Percentiles rank a stretch among this genome's conserved stretches.
Conservation (phyloP, 2,797 vertebrate genomes). For the Clarias pachynema region DNA sequence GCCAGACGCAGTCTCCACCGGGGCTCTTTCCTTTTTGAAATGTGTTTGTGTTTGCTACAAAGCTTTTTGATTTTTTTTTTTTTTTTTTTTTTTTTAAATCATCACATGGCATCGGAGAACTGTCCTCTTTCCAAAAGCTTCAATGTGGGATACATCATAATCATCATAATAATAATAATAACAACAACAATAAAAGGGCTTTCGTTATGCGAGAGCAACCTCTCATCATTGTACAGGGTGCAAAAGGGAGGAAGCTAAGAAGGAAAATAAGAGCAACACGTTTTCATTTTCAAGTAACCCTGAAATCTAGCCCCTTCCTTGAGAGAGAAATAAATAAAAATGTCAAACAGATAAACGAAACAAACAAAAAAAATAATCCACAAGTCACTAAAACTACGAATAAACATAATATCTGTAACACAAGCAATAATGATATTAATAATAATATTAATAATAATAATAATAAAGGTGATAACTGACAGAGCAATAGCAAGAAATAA, state of each 20-base stretch:
- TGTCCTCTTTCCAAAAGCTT: conserved; percentile 31
- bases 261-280: conserved; percentile 39
- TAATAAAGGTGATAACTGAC: conserved; percentile 60
- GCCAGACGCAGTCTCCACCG: conserved; percentile 29
- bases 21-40: conserved; percentile 34
- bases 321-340: conserved; percentile 51
- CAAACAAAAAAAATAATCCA: conserved; percentile 23
- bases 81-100: not conserved
- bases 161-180: not conserved
- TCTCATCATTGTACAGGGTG: conserved; percentile 40
- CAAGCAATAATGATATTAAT: conserved; percentile 71
- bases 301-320: conserved; percentile 58
- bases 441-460: conserved; percentile 58
- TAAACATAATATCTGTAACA: conserved; percentile 70
- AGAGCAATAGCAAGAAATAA: conserved; percentile 63
- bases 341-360: conserved; percentile 42
- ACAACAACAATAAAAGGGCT: conserved; percentile 7
- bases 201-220: conserved; percentile 40
- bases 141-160: conserved; percentile 13
- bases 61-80: not conserved
- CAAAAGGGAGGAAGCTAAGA: conserved; percentile 37
- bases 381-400: conserved; percentile 64
- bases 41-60: conserved; percentile 43
- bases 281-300: conserved; percentile 56
- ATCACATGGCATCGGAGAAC: conserved; percentile 8